Base-by-base conservation (phyloP, 2,888 invertebrate species). In the Nudaria mundana region DNA sequence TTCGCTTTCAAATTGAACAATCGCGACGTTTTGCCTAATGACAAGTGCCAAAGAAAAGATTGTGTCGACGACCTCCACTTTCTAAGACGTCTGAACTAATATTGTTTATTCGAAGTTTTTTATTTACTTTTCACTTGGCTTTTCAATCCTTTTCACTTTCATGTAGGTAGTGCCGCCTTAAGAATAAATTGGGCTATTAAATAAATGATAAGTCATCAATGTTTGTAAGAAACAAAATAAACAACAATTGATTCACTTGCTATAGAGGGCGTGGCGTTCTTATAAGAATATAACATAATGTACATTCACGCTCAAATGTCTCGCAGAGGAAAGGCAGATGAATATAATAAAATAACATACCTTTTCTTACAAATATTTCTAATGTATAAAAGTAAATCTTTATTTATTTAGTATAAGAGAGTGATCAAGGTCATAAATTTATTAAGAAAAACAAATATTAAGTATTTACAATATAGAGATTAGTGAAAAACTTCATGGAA, bases 1-100 rank as follows among this genome's bases (percentile, higher is more conserved):
- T 71, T 65, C 71, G 60, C 69, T 75, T 66, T 71, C 66, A 66
- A 68, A 65, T 53, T 51, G 59, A 63, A 65, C 71, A 64, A 67
- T 73, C 57, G 63, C 52, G 53, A 66, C 63, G 62, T 62, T 66
- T 63, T 60, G 59, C 56, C 57, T 58, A 63, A 62, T 63, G 67
- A 60, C 57, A 65, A 66, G 59, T 68, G 67, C 66, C 66, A 66
- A 71, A 66, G 71, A 71, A 70, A 69, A 65, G 66, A 66, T 73
- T 75, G 72, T 68, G 64, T 65, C 62, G 66, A 42, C 54, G 71
- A 72, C 69, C 73, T 60, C 64, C 48, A 57, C 80, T 78, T 77
- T 76, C 76, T 73, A 74, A 53, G 44, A 66, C 53, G 68, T 52
- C 64, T 71, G 70, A 67, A 69, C 69, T 67, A 51, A 55, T 52